Evolutionary conservation across 2,888 invertebrate genomes (phyloP).

Genomic region (Apodemia mormo): DNA sequence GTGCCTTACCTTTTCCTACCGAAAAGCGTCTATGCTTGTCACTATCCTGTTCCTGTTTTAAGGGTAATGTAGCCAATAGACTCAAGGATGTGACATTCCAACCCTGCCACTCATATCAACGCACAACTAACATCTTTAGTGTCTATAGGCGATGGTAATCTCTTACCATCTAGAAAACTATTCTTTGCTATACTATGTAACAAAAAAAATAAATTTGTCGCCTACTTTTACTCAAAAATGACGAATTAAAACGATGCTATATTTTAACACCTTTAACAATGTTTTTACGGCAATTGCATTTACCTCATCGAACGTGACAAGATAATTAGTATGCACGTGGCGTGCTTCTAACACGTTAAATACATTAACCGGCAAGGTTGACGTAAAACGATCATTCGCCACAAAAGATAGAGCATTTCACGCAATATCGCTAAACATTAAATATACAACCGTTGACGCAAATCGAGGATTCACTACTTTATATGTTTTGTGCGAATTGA

Average conservation of each 20-base stretch:
- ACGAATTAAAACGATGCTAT: not conserved
- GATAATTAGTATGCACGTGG: conserved; percentile 45
- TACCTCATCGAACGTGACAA: conserved; percentile 42
- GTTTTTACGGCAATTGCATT: not conserved
- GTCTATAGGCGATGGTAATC: no score
- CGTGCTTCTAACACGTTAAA: conserved; percentile 40
- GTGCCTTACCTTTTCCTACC: no score
- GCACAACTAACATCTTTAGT: no score
- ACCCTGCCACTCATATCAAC: no score
- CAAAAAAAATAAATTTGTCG: not conserved
- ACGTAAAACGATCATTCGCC: conserved; percentile 50
- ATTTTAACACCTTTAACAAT: conserved; percentile 14
- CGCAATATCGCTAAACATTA: conserved; percentile 56
- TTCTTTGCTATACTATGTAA: no score
- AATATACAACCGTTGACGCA: conserved; percentile 66
- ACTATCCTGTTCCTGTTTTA: no score
- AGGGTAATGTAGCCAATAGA: no score
- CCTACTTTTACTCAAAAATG: not conserved
- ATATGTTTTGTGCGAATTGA: conserved; percentile 2
- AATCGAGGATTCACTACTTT: conserved; percentile 38
- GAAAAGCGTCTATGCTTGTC: no score
- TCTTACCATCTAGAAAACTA: no score
- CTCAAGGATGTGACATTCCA: no score
- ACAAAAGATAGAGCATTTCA: conserved; percentile 55
- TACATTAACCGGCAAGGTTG: conserved; percentile 50